Percentiles rank a stretch among this genome's conserved stretches.
phyloP scores from a whole-genome alignment of 2,888 invertebrate species.

The Tiliacea citrago region DNA sequence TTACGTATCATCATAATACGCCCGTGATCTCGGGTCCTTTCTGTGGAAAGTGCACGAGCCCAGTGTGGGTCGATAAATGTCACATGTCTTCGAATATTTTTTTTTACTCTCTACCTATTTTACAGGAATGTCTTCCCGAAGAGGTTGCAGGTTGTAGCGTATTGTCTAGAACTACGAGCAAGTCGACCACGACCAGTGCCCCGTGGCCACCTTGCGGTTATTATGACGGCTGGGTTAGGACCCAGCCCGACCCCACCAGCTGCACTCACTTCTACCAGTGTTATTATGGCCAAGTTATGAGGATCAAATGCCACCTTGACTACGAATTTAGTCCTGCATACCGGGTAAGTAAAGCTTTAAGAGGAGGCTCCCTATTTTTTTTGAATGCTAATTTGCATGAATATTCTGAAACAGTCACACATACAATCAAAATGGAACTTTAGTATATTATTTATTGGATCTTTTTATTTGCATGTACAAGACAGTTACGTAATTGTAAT shows the following conservation, averaged over 20 bases:
- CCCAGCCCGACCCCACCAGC: background rate
- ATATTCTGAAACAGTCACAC: too few species aligned
- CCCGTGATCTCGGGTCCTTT: background rate
- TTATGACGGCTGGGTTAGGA: background rate
- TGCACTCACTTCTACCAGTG: background rate
- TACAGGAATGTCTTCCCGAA: slow-evolving; percentile 2
- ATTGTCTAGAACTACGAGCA: background rate
- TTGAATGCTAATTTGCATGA: too few species aligned
- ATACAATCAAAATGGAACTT: too few species aligned
- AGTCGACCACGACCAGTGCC: background rate
- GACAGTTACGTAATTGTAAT: too few species aligned
- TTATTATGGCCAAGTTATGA: background rate
- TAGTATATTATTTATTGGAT: too few species aligned
- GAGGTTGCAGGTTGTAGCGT: background rate
- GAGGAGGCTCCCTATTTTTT: too few species aligned
- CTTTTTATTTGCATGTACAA: too few species aligned
- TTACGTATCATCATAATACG: too few species aligned
- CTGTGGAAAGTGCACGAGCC: background rate
- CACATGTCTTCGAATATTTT: too few species aligned
- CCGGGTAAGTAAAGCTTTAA: background rate
- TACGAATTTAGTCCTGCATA: slow-evolving; percentile 13
- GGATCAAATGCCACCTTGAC: background rate
- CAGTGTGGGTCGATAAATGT: too few species aligned
- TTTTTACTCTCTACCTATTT: background rate
- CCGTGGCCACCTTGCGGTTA: background rate